These are phyloP conservation scores for Indicator indicator DNA, from an alignment of 2,113 vertebrate genomes.

Conservation along the genomic window DNA sequence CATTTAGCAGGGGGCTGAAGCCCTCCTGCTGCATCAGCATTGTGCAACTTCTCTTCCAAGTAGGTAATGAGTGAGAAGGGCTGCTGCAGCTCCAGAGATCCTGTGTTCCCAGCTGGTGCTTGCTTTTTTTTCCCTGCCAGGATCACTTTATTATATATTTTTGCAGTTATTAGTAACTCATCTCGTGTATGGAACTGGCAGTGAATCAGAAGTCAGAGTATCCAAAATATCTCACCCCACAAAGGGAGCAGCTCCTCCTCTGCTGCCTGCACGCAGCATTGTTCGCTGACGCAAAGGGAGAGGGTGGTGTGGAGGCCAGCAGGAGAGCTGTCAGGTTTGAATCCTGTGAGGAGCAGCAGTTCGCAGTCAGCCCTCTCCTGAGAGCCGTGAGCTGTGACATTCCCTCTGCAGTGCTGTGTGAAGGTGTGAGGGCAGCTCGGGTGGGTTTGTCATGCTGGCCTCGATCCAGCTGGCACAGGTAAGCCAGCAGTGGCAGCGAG, in stretches of 20 bases:
- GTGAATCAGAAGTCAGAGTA: neutral
- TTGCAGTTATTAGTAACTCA: constrained; percentile 19
- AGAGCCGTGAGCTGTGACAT: neutral
- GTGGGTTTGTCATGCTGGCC: constrained; percentile 7
- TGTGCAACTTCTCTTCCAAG: neutral
- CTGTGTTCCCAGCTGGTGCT: neutral
- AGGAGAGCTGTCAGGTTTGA: neutral
- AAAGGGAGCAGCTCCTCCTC: neutral
- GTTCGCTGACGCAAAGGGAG: neutral
- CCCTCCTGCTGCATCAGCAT: neutral
- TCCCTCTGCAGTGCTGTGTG: neutral
- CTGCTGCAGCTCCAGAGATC: neutral
- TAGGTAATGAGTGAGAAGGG: neutral
- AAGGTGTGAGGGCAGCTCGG: constrained; percentile 35
- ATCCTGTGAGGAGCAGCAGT: neutral
- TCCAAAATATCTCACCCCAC: neutral
- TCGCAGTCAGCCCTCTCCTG: neutral
- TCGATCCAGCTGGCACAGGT: constrained; percentile 55
- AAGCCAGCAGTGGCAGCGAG: constrained; percentile 8
- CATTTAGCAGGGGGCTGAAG: neutral
- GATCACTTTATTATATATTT: constrained; percentile 1
- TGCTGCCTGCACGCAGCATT: neutral
- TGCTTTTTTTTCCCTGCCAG: neutral
- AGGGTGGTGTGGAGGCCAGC: neutral
- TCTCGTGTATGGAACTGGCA: neutral